phyloP scores from a whole-genome alignment of 2,888 invertebrate species.

The Perdita meconis region DNA sequence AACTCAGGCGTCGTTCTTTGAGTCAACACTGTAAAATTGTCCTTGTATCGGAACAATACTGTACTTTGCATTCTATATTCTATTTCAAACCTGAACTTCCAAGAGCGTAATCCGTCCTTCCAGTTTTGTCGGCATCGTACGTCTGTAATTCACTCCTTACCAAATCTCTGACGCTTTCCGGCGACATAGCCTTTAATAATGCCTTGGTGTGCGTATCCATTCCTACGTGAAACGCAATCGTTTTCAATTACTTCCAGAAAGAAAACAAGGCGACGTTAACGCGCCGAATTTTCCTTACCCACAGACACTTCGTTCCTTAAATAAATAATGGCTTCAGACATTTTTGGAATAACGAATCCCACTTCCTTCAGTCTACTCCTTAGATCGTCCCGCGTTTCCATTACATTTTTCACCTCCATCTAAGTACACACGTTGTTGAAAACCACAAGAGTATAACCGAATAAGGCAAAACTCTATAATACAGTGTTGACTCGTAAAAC shows the following conservation, averaged over 20 bases:
- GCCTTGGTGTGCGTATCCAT: slow-evolving; percentile 72
- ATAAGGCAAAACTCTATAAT: no score
- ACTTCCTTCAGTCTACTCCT: slow-evolving; percentile 76
- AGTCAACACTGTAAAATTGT: no score
- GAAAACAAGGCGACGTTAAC: background rate
- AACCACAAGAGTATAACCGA: no score
- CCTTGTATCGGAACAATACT: no score
- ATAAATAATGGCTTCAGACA: slow-evolving; percentile 78
- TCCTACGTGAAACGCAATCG: slow-evolving; percentile 53
- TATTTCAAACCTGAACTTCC: slow-evolving; percentile 87
- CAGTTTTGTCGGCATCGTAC: slow-evolving; percentile 88
- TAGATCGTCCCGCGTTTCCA: slow-evolving; percentile 75
- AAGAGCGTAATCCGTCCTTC: slow-evolving; percentile 89
- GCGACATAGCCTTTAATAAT: slow-evolving; percentile 72
- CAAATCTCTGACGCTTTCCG: slow-evolving; percentile 74
- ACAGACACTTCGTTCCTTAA: slow-evolving; percentile 78
- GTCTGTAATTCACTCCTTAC: slow-evolving; percentile 80
- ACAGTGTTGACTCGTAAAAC: no score
- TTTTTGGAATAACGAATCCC: slow-evolving; percentile 76
- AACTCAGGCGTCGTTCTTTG: no score
- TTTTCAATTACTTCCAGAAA: background rate
- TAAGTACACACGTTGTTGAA: no score
- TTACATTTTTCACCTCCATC: slow-evolving; percentile 77
- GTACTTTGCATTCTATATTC: no score
- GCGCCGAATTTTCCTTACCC: slow-evolving; percentile 69